Conservation (phyloP, 2,888 invertebrate species). For the Amphipoea oculea region DNA sequence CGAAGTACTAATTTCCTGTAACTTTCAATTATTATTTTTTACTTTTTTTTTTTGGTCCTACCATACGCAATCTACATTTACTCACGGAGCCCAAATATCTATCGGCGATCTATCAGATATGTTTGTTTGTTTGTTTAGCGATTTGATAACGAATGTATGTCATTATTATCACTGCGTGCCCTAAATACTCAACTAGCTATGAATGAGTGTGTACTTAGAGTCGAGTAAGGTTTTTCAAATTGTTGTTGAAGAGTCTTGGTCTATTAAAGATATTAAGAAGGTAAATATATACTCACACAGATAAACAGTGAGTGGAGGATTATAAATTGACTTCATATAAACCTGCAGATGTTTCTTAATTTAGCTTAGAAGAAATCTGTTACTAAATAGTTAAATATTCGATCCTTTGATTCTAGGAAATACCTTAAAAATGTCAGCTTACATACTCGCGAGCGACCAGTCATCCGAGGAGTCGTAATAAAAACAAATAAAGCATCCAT, state of each 20-base stretch:
- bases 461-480: constrained; percentile 9
- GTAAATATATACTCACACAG: neutral
- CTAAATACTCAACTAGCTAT: constrained; percentile 74
- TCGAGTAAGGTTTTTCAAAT: constrained; percentile 39
- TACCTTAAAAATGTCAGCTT: neutral
- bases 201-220: constrained; percentile 63
- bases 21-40: neutral
- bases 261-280: neutral
- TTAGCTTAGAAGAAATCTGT: neutral
- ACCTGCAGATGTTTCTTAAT: neutral
- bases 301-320: neutral
- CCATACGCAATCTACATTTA: constrained; percentile 9
- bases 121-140: constrained; percentile 82
- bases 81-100: constrained; percentile 57
- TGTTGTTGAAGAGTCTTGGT: neutral
- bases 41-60: neutral
- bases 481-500: neutral
- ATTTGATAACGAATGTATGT: constrained; percentile 80
- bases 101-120: constrained; percentile 74
- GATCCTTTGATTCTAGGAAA: neutral
- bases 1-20: neutral
- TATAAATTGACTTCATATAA: neutral
- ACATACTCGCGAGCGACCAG: neutral
- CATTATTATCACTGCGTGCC: constrained; percentile 81
- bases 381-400: neutral